Percentiles rank a stretch among this genome's conserved stretches.
Conservation (phyloP, 2,888 invertebrate genomes). For the Mimas tiliae region DNA sequence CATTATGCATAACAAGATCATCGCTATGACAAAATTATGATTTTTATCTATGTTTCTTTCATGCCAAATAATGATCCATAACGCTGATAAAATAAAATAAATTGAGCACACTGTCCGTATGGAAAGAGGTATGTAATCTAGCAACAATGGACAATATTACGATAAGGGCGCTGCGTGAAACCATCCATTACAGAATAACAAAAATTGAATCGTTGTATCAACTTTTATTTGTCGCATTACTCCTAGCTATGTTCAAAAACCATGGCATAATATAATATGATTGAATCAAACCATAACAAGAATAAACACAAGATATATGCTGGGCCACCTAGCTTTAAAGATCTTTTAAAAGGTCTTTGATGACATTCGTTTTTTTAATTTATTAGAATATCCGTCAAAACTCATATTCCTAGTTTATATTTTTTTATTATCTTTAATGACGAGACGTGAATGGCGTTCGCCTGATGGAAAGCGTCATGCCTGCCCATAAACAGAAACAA, state of each 20-base stretch:
- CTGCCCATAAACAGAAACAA: too few relatives aligned
- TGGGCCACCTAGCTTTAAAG: too few relatives aligned
- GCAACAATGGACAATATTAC: slow-evolving; percentile 38
- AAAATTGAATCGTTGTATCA: slow-evolving; percentile 41
- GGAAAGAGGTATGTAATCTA: slow-evolving; percentile 19
- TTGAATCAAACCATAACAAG: not conserved
- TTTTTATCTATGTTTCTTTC: slow-evolving; percentile 18
- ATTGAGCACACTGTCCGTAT: slow-evolving; percentile 24
- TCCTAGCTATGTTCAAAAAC: not conserved
- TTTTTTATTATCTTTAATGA: too few relatives aligned
- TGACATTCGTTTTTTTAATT: too few relatives aligned
- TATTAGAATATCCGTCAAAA: too few relatives aligned
- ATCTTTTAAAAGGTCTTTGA: too few relatives aligned
- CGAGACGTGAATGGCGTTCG: too few relatives aligned
- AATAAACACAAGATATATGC: not conserved
- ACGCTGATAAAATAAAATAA: slow-evolving; percentile 26
- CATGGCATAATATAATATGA: not conserved
- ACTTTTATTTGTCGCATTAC: not conserved
- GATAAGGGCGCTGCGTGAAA: slow-evolving; percentile 36
- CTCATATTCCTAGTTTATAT: too few relatives aligned
- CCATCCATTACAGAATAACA: slow-evolving; percentile 41
- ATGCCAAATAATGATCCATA: slow-evolving; percentile 27
- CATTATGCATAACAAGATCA: not conserved
- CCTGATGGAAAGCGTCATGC: too few relatives aligned
- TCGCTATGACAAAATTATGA: slow-evolving; percentile 7